Percentiles rank a stretch among this genome's conserved stretches.
Evolutionary conservation across 2,113 vertebrate species (phyloP).

Genomic region (Corythornis madagascariensis): DNA sequence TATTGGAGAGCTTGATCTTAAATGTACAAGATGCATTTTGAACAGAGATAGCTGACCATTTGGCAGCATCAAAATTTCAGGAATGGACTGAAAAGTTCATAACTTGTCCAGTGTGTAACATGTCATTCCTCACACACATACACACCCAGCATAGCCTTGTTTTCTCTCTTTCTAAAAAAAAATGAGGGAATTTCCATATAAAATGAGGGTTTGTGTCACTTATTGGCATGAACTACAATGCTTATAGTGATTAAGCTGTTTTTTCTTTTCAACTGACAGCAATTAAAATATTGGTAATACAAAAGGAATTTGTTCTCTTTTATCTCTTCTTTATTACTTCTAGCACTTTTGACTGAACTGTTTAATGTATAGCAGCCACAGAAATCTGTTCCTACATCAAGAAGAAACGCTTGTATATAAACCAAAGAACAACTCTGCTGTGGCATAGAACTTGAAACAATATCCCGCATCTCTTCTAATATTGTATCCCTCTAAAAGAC

Average conservation of each 20-base stretch:
- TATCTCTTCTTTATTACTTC: neutral
- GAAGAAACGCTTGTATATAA: neutral
- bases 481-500: neutral
- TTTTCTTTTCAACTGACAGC: neutral
- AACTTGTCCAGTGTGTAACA: neutral
- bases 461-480: neutral
- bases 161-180: neutral
- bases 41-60: neutral
- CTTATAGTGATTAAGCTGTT: neutral
- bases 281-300: neutral
- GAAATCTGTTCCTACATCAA: neutral
- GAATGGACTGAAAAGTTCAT: neutral
- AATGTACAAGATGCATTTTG: neutral
- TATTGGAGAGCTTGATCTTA: neutral
- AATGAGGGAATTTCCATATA: neutral
- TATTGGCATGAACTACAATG: neutral
- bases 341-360: neutral
- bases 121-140: neutral
- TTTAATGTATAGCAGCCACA: neutral
- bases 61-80: neutral
- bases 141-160: neutral
- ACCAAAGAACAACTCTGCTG: neutral
- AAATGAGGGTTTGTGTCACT: neutral
- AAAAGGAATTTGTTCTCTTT: neutral
- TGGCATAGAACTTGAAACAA: neutral